Base-by-base conservation (phyloP, 2,797 vertebrate genomes). In the Smutsia temminckii region DNA sequence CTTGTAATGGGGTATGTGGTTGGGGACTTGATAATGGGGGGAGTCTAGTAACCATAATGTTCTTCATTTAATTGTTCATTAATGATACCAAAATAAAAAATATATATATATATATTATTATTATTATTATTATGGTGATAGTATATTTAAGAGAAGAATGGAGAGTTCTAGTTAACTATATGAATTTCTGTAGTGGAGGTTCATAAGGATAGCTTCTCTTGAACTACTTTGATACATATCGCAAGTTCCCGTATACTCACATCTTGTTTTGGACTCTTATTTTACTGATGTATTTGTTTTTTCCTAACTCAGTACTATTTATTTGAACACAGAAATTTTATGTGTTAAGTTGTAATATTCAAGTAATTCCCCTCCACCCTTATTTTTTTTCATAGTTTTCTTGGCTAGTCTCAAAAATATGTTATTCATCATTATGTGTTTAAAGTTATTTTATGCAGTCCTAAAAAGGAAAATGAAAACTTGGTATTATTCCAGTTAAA, bases 251-350 rank as follows among this genome's bases (percentile, higher is more conserved):
- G 11, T 84, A 55, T 71, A 63, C 6, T 86, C 25, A 74, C 12
- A 53, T 79, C n/a, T 91, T 46, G 11, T 68, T 91, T 93, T 42
- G 25, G 49, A 46, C 49, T 81, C 25, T n/a, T 79, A 16, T 94
- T 86, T 96, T 69, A 59, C 32, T 89, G 18, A 83, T 96, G 14
- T 34, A 27, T 57, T 29, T 94, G 10, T 40, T 72, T 84, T 95
- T 95, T 91, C 37, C 40, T 91, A 81, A 89, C 91, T 71, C 2
- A 72, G 6, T 91, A 61, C 64, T 49, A 89, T 85, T 21, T 91
- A 5, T 94, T 94, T 93, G 71, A 78, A 78, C 63, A 93, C 42
- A 89, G 57, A 83, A 68, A 80, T 74, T 94, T 63, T 95, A 46
- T 74, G 59, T 69, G 20, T 72, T 74, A n/a, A 75, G 18, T 89